These are phyloP conservation scores for Xiphophorus couchianus DNA, from an alignment of 2,113 vertebrate genomes.

Conservation along the genomic window DNA sequence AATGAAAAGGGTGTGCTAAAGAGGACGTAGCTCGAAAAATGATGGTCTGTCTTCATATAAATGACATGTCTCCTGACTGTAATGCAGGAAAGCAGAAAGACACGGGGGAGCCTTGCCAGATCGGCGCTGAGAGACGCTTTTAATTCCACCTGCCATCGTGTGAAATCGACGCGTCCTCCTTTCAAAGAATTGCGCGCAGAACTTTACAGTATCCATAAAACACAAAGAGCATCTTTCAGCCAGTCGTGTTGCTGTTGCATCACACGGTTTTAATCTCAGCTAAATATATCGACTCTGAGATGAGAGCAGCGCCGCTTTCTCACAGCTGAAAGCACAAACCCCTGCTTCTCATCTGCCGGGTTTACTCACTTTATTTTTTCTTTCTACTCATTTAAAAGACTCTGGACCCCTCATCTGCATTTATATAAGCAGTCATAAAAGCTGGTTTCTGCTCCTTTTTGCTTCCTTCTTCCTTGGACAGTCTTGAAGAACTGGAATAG, in stretches of 20 bases:
- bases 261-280: constrained; percentile 67
- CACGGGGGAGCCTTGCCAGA: neutral
- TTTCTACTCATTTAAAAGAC: constrained; percentile 50
- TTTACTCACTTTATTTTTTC: constrained; percentile 48
- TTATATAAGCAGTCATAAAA: constrained; percentile 68
- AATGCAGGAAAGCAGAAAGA: constrained; percentile 7
- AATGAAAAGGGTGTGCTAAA: constrained; percentile 33
- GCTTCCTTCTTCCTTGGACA: constrained; percentile 59
- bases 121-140: constrained; percentile 38
- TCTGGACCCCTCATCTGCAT: constrained; percentile 66
- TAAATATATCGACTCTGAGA: constrained; percentile 65
- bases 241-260: constrained; percentile 61
- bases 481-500: constrained; percentile 66
- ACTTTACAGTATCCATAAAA: constrained; percentile 36
- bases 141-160: constrained; percentile 31
- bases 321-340: constrained; percentile 57
- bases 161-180: constrained; percentile 24
- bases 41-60: constrained; percentile 28
- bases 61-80: constrained; percentile 9
- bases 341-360: constrained; percentile 59
- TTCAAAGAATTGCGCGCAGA: constrained; percentile 34
- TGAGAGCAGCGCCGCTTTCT: constrained; percentile 59
- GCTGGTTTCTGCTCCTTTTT: constrained; percentile 56
- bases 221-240: constrained; percentile 56
- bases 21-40: constrained; percentile 29